A percentile compares a stretch with the other conserved stretches of the same genome.
Evolutionary conservation across 2,113 vertebrate species (phyloP).

Genomic region (Ellobius talpinus): DNA sequence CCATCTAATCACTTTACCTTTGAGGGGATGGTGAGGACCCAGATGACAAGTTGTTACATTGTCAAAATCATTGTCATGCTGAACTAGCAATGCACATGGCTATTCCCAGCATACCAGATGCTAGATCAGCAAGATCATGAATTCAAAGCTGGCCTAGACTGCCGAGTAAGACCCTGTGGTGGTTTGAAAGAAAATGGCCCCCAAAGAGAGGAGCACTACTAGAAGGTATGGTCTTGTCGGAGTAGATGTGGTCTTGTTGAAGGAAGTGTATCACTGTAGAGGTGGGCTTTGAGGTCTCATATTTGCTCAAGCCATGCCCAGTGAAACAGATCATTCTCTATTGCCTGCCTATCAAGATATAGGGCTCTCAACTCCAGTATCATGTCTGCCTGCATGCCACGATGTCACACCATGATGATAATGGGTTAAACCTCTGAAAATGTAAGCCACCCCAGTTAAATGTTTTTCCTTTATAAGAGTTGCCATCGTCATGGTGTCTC

Average conservation of each 20-base stretch:
- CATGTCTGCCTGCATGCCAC: background rate
- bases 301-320: background rate
- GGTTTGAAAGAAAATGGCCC: background rate
- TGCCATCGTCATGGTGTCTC: background rate
- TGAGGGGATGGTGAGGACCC: background rate
- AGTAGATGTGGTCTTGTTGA: background rate
- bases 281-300: background rate
- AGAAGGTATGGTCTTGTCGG: background rate
- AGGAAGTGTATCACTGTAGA: background rate
- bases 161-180: background rate
- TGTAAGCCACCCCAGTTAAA: background rate
- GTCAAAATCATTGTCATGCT: background rate
- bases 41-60: background rate
- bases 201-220: background rate
- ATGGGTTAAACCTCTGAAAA: background rate
- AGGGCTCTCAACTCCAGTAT: background rate
- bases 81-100: too few relatives aligned
- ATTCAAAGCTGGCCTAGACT: background rate
- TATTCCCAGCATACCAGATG: too few relatives aligned
- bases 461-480: background rate
- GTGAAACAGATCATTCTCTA: background rate
- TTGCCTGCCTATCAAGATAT: background rate
- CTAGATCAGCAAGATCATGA: background rate
- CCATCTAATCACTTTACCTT: background rate
- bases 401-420: background rate